Conservation (phyloP, 2,113 vertebrate species). For the Sisor rabdophorus region DNA sequence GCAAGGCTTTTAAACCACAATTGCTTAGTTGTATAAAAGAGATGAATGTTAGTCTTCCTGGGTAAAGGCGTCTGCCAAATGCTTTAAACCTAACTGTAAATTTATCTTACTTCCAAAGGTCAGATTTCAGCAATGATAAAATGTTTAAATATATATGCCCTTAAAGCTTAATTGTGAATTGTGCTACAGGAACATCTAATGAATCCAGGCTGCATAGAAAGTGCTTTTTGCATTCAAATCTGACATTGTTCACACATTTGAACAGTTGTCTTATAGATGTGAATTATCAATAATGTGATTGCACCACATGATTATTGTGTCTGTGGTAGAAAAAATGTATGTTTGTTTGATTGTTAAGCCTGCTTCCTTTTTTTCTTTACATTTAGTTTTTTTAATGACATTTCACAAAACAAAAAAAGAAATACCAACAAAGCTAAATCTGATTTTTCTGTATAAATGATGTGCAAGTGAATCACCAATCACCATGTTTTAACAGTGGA, state of each 20-base stretch:
- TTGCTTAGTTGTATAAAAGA: too few relatives aligned
- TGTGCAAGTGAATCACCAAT: slow-evolving; percentile 25
- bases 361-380: neutral
- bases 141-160: neutral
- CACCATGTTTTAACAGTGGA: slow-evolving; percentile 39
- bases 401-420: slow-evolving; percentile 17
- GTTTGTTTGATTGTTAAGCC: neutral
- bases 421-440: slow-evolving; percentile 11
- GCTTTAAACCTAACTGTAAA: too few relatives aligned
- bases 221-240: too few relatives aligned
- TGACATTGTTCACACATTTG: neutral
- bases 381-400: slow-evolving; percentile 20
- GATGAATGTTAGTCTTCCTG: too few relatives aligned
- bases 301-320: neutral
- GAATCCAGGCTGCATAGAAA: slow-evolving; percentile 4
- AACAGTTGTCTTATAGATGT: slow-evolving; percentile 25
- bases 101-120: neutral
- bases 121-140: neutral
- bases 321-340: neutral
- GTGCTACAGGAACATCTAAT: neutral
- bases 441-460: slow-evolving; percentile 31
- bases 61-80: too few relatives aligned
- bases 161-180: neutral
- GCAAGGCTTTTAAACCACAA: too few relatives aligned
- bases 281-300: slow-evolving; percentile 16